phyloP scores from a whole-genome alignment of 2,113 vertebrate species.

The Hemicordylus capensis region DNA sequence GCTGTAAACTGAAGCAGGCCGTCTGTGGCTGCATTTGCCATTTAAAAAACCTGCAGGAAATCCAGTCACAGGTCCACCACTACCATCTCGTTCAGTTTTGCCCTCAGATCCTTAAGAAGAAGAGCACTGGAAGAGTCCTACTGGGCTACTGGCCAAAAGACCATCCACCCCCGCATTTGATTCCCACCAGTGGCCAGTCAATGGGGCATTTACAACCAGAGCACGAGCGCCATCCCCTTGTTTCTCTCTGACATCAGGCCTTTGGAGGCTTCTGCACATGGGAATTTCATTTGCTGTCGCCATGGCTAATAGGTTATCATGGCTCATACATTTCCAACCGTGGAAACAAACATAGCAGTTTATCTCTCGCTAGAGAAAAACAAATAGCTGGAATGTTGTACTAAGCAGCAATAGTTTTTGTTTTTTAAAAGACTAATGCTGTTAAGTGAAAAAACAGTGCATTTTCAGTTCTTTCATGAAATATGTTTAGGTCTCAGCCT shows the following conservation, averaged over 20 bases:
- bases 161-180: background rate
- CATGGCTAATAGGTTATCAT: no score
- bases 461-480: slow-evolving; percentile 73
- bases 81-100: background rate
- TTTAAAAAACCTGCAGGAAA: background rate
- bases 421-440: slow-evolving; percentile 64
- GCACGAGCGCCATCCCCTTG: no score
- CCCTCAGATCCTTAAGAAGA: background rate
- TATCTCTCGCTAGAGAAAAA: slow-evolving; percentile 32
- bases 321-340: background rate
- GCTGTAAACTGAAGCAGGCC: background rate
- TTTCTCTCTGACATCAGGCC: background rate
- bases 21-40: background rate
- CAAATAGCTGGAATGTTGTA: background rate
- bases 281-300: background rate
- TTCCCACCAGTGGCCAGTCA: background rate
- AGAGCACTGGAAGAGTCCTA: background rate
- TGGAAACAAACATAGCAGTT: slow-evolving; percentile 18
- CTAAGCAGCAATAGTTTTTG: slow-evolving; percentile 31
- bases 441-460: slow-evolving; percentile 73
- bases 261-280: no score
- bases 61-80: background rate
- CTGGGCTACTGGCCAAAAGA: no score
- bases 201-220: background rate
- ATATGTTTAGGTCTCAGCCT: slow-evolving; percentile 70